Base-by-base conservation (phyloP, 2,113 vertebrate species). In the Poeciliopsis turrubarensis region DNA sequence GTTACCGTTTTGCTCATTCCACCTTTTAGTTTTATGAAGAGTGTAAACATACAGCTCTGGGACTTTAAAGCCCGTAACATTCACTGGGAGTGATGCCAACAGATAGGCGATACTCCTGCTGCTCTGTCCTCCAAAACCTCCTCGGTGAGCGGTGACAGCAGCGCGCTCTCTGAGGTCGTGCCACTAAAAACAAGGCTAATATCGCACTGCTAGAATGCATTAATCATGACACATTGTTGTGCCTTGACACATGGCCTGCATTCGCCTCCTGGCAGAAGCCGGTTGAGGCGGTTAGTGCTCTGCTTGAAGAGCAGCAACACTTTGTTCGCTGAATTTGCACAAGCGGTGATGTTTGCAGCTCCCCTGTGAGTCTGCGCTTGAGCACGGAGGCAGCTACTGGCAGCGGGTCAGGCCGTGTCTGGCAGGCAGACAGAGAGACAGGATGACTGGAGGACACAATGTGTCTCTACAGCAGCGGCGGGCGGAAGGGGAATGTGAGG, bases 171-270 rank as follows among this genome's bases (percentile, higher is more conserved):
- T 68, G 60, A 70, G 77, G 65, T 65, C 80, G 44, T 7, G 26
- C 11, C 73, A 81, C 79, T 85, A 73, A 84, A 75, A 85, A 81
- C 67, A 67, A 72, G 77, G 86, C 73, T 79, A 86, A 89, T 70
- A 65, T 73, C 14, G 34, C 1, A 31, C 57, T 65, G 76, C 72
- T 78, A 41, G 61, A 67, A 73, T 77, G 51, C 75, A 79, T 89
- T 86, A 67, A 82, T 89, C 73, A 80, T 32, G 65, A 60, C 68
- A 73, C 4, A 65, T 19, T 31, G 14, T 13, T 3, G 14, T 29
- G 65, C 82, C 67, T 68, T 80, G 65, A 86, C 81, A 72, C 73
- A 71, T 75, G 64, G 80, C 1, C 78, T 61, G 41, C 65, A 65
- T 72, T 61, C 10, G 41, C 26, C 32, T 81, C 25, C 87, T 79